Evolutionary conservation across 2,797 vertebrate species (phyloP), one percentile per base, ranked within the genome.

Genomic region (Geotrypetes seraphini): DNA sequence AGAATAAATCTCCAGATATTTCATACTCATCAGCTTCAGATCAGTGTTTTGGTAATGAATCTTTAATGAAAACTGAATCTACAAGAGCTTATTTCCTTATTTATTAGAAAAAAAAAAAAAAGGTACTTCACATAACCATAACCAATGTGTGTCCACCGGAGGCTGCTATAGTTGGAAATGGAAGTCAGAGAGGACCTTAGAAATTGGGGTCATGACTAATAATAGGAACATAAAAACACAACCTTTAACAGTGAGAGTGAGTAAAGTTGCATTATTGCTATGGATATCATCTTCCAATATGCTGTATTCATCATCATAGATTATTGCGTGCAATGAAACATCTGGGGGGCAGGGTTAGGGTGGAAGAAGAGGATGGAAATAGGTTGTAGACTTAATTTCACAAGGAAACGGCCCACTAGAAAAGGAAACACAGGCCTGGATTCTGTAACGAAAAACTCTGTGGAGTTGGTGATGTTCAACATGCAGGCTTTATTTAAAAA

Each of bases 31-130:
- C 57, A 65, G 41, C 60, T 68, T 60, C 67, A 71, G 65, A 67
- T 75, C 69, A 73, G 66, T 73, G 53, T 64, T 74, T 56, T 55
- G 56, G 57, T 57, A 66, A 70, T 73, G 69, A 71, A 75, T 79
- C 55, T 63, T 72, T 67, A 73, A 65, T 69, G 62, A 53, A 58
- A 60, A 43, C 55, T 73, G 55, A 63, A 66, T 54, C 60, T 59
- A 66, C 58, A 53, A 73, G 53, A 79, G 41, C 50, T 28, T 66
- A 76, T 71, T 60, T 45, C 66, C 43, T 60, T 50, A 53, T 62
- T 70, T 71, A 69, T 73, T 73, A 66, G 78, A 75, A 69, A 53
- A n/a, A n/a, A n/a, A n/a, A n/a, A n/a, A 57, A 50, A 79, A 81
- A 74, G 57, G 50, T 63, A 41, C 51, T 71, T 66, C 71, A 55